These are phyloP conservation scores for Channa maculata DNA, from an alignment of 2,113 vertebrate genomes.

Conservation along the genomic window DNA sequence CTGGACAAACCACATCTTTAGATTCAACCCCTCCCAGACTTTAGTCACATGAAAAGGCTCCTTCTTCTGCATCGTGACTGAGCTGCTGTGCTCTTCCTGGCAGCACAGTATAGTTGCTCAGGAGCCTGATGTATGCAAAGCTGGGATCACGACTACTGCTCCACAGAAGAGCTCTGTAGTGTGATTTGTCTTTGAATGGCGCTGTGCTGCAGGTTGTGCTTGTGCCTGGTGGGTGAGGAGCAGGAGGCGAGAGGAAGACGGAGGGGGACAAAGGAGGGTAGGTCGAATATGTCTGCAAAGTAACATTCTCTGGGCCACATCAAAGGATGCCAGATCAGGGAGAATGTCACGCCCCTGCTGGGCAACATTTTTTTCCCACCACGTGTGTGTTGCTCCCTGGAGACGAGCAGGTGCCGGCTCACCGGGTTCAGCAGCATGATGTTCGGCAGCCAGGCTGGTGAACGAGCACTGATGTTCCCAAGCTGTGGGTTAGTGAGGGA, in stretches of 20 bases:
- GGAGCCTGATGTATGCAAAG: conserved; percentile 73
- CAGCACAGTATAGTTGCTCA: conserved; percentile 29
- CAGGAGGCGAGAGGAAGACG: conserved; percentile 4
- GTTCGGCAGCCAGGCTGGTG: conserved; percentile 34
- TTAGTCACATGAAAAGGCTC: not conserved
- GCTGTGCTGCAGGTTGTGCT: conserved; percentile 40
- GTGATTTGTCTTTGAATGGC: conserved; percentile 57
- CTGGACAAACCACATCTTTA: too few relatives aligned
- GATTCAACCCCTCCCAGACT: not conserved
- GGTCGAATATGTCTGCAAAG: conserved; percentile 45
- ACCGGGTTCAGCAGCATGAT: conserved; percentile 25
- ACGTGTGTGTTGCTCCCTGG: conserved; percentile 36
- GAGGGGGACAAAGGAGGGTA: not conserved
- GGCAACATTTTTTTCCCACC: conserved; percentile 4
- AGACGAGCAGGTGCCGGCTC: conserved; percentile 22
- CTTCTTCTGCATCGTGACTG: conserved; percentile 50
- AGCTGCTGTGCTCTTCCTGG: conserved; percentile 37
- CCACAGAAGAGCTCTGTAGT: conserved; percentile 48
- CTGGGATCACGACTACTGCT: conserved; percentile 65
- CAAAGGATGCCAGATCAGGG: conserved; percentile 48
- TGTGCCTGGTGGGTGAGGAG: conserved; percentile 18
- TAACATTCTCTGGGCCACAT: conserved; percentile 54
- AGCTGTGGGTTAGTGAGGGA: conserved; percentile 40
- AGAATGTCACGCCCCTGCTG: conserved; percentile 36
- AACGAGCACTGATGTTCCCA: conserved; percentile 19